Conservation (phyloP, 2,113 vertebrate genomes). For the Tachysurus fulvidraco region DNA sequence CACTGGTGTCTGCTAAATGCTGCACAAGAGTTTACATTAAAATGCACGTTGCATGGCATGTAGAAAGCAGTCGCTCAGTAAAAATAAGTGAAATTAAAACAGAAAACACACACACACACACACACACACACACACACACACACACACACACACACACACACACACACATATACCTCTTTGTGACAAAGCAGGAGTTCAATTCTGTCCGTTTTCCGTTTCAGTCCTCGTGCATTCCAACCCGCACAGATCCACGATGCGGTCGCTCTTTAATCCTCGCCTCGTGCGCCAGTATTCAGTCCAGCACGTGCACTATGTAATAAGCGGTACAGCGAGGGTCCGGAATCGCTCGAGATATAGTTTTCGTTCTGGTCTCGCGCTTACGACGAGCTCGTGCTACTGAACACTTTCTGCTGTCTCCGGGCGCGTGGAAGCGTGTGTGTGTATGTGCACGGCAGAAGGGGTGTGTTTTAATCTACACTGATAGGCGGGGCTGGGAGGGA, state of each 20-base stretch:
- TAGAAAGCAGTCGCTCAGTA: not conserved
- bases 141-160: not conserved
- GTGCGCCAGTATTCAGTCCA: conserved; percentile 11
- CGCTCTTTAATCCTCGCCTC: conserved; percentile 17
- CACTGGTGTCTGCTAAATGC: too few species aligned
- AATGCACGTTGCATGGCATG: not conserved
- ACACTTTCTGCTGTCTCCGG: conserved; percentile 31
- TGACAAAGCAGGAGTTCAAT: conserved; percentile 72
- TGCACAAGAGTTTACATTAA: too few species aligned
- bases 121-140: not conserved
- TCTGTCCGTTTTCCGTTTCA: conserved; percentile 59
- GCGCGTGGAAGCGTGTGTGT: conserved; percentile 34
- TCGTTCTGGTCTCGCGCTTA: not conserved
- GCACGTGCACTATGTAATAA: not conserved
- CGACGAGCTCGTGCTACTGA: not conserved
- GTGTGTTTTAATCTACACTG: conserved; percentile 67
- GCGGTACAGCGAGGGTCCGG: not conserved
- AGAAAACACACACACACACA: not conserved
- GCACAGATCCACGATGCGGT: conserved; percentile 65
- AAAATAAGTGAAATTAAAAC: too few species aligned
- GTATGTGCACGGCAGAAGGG: conserved; percentile 51
- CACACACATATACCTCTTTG: conserved; percentile 65
- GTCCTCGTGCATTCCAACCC: conserved; percentile 69
- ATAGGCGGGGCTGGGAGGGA: conserved; percentile 49
- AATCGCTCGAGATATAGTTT: too few species aligned